Evolutionary conservation across 2,113 vertebrate species (phyloP).

Genomic region (Sitta europaea): DNA sequence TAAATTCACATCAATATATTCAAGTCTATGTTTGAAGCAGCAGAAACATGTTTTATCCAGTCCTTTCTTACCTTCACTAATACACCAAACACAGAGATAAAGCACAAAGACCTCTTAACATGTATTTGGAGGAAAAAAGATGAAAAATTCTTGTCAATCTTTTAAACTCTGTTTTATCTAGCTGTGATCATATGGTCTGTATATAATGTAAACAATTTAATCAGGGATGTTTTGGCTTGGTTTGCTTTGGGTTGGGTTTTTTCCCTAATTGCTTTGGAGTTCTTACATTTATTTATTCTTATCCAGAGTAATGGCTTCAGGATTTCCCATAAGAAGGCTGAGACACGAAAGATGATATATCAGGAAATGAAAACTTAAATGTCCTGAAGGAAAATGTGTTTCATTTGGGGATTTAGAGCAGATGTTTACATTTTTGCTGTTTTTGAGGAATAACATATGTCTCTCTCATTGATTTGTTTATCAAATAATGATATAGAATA

Average conservation of each 20-base stretch:
- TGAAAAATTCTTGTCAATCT: not conserved
- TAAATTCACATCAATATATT: not conserved
- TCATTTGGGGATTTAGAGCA: slow-evolving; percentile 31
- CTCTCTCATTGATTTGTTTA: slow-evolving; percentile 49
- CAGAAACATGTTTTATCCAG: not conserved
- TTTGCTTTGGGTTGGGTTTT: not conserved
- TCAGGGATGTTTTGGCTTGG: not conserved
- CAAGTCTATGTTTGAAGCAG: not conserved
- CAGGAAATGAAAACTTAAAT: slow-evolving; percentile 63
- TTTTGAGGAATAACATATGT: slow-evolving; percentile 28
- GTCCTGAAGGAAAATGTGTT: slow-evolving; percentile 15
- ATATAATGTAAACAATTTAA: not conserved
- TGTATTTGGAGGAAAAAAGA: not conserved
- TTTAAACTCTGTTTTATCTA: not conserved
- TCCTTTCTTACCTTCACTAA: not conserved
- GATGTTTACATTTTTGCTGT: slow-evolving; percentile 38
- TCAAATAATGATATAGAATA: not conserved
- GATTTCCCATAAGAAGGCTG: slow-evolving; percentile 27
- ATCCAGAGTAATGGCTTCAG: slow-evolving; percentile 14
- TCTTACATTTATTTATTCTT: slow-evolving; percentile 35
- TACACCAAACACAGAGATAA: not conserved
- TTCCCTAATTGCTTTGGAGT: not conserved
- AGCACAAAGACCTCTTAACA: not conserved
- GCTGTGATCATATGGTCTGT: not conserved
- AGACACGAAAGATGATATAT: slow-evolving; percentile 25